Conservation (phyloP, 2,888 invertebrate species). For the Euzophera pinguis region DNA sequence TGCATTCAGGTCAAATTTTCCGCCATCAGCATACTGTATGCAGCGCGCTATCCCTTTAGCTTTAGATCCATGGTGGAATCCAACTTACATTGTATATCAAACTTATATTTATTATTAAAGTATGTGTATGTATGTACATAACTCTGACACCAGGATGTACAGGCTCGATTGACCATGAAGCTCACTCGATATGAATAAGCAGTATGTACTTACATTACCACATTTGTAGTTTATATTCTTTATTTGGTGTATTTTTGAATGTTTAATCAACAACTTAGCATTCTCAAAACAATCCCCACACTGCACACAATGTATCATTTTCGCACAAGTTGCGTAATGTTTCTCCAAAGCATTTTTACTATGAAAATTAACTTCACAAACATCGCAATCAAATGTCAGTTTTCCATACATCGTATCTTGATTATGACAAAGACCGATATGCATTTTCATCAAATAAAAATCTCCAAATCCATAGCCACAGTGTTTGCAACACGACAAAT, state of each 20-base stretch:
- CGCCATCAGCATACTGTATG: no score
- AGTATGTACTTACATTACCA: not conserved
- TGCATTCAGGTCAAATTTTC: no score
- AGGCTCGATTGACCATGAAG: no score
- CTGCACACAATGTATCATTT: not conserved
- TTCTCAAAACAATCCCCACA: not conserved
- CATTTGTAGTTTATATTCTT: not conserved
- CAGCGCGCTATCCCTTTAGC: no score
- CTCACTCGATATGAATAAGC: no score
- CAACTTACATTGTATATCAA: no score
- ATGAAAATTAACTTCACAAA: not conserved
- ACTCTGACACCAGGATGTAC: no score
- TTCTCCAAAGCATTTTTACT: not conserved
- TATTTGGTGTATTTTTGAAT: not conserved
- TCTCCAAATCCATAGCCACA: not conserved
- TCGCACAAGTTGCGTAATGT: not conserved
- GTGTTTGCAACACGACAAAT: not conserved
- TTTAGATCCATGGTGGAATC: no score
- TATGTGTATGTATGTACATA: no score
- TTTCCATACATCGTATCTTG: not conserved
- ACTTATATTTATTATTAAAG: no score
- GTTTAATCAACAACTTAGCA: not conserved
- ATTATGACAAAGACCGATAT: not conserved
- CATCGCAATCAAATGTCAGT: not conserved
- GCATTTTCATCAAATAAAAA: not conserved